Base-by-base conservation (phyloP, 23 tunicate species). In the Ciona savignyi region DNA sequence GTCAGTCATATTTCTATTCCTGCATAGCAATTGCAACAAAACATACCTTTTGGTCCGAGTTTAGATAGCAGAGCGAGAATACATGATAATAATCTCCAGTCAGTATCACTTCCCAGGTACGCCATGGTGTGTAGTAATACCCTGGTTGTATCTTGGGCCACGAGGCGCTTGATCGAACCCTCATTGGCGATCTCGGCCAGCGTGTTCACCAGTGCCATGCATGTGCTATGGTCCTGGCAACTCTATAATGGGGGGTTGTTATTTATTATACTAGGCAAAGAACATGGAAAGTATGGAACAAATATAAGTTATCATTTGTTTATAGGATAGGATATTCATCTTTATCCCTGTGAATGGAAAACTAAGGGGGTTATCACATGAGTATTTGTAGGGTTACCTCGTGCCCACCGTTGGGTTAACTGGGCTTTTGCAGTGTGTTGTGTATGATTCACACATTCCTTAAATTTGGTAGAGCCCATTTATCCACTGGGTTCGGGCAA, bases 1-100 rank as follows among this genome's bases (percentile, higher is more conserved):
- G n/a, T n/a, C n/a, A n/a, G n/a, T n/a, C n/a, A n/a, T n/a, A n/a
- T n/a, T n/a, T n/a, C n/a, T n/a, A n/a, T n/a, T n/a, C n/a, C n/a
- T n/a, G n/a, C n/a, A n/a, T n/a, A n/a, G n/a, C n/a, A n/a, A n/a
- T n/a, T n/a, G n/a, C n/a, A n/a, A n/a, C n/a, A n/a, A n/a, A n/a
- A n/a, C n/a, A n/a, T 30, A 91, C 97, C 97, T 76, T 91, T 91
- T 2, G 85, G 97, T 31, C 83, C 97, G 1, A 91, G 62, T 64
- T 85, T 91, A 34, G 84, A 76, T 15, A 88, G 68, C 67, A 91
- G 62, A 25, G 66, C 31, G 27, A 91, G 70, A 3, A 85, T 88
- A 0, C 86, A 85, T 23, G 74, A 60, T 19, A 91, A 60, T 23
- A 84, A 61, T 67, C 91, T 75, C 83, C 79, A 74, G 26, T 80